Base-by-base conservation (phyloP, 2,113 vertebrate species). In the Dipodomys merriami region DNA sequence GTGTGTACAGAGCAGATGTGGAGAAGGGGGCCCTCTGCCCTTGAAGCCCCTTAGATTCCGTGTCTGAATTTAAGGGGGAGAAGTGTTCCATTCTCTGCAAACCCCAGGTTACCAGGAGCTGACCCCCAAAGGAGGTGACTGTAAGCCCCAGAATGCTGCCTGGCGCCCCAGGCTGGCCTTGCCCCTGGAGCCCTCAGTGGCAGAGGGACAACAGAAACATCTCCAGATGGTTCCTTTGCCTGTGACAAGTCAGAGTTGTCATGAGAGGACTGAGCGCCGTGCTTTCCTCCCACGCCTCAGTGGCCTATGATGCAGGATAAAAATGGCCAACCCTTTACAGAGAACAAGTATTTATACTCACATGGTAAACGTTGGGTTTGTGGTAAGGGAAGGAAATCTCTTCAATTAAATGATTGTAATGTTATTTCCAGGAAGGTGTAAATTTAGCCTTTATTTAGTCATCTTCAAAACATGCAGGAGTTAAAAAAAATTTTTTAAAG, bases 331-430 rank as follows among this genome's bases (percentile, higher is more conserved):
- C 44, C 46, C 68, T 93, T 91, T 71, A 83, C 39, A 90, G 78
- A 85, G 29, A 88, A 46, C 83, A 82, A 88, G 35, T 57, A 33
- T 91, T 86, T 92, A 39, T 76, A 46, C 72, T 85, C 79, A 90
- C 69, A 27, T 83, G 46, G 39, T 82, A 85, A 91, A 83, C 1
- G 0, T 30, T 71, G 29, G 10, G 6, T 68, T 9, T 83, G 73
- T 72, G 9, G 15, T 30, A 12, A 27, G 2, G 6, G 53, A 57
- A 49, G 44, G 60, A 65, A 23, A 57, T 91, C 65, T 89, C 77
- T 68, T 86, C 92, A 92, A 62, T 88, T 86, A 95, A 89, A 60
- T 91, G 30, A 94, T 87, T 84, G 23, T 73, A 35, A 18, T 77
- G 19, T 94, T 85, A 49, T 53, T 30, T 4, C 35, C 64, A 18